Percentiles rank a stretch among this genome's conserved stretches.
These are phyloP conservation scores for Trichoplusia ni DNA, from an alignment of 1,140 invertebrate genomes.

Conservation along the genomic window DNA sequence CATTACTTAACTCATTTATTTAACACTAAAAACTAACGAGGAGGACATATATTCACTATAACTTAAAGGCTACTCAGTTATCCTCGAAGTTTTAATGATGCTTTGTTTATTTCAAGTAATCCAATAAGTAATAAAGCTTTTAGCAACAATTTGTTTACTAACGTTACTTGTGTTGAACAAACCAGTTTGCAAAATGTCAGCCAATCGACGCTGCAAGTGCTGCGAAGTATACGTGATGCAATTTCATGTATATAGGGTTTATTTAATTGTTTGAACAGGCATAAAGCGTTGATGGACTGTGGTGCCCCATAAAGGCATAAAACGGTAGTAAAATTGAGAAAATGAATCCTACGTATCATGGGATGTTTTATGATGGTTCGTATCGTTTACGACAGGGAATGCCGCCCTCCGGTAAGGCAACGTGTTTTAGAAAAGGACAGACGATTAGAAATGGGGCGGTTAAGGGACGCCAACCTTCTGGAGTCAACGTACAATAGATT, in stretches of 20 bases:
- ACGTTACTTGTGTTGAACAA: conserved; percentile 45
- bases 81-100: conserved; percentile 5
- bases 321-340: conserved; percentile 41
- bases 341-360: conserved; percentile 38
- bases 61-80: conserved; percentile 23
- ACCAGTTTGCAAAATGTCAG: conserved; percentile 70
- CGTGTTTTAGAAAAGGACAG: conserved; percentile 35
- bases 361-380: conserved; percentile 41
- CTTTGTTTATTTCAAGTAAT: conserved; percentile 13
- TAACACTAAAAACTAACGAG: too few relatives aligned
- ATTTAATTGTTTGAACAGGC: conserved; percentile 36
- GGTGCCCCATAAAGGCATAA: conserved; percentile 26
- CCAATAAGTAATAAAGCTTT: conserved; percentile 4
- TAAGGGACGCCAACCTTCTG: conserved; percentile 8
- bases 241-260: conserved; percentile 33
- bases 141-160: conserved; percentile 5
- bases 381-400: conserved; percentile 40
- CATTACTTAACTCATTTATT: too few relatives aligned
- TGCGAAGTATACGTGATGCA: conserved; percentile 50
- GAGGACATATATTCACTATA: too few relatives aligned
- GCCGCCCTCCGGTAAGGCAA: conserved; percentile 15
- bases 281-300: conserved; percentile 17
- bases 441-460: conserved; percentile 26
- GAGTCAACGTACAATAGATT: conserved; percentile 7
- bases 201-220: conserved; percentile 48